Evolutionary conservation across 2,797 vertebrate genomes (phyloP).

Genomic region (Bradypodion ventrale): DNA sequence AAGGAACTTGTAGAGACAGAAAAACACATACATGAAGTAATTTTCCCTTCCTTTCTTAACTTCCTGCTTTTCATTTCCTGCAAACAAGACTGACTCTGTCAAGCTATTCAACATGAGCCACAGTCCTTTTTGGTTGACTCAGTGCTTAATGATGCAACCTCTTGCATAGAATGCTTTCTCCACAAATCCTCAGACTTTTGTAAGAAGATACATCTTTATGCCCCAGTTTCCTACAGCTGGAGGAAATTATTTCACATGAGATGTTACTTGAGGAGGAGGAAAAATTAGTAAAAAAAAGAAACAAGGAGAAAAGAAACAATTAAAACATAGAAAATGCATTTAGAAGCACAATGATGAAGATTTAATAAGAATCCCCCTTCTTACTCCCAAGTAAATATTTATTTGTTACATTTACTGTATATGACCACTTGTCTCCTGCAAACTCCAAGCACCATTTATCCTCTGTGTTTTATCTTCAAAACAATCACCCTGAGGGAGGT

Average conservation of each 20-base stretch:
- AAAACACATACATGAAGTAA: not conserved
- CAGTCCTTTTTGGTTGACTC: not conserved
- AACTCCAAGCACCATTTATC: not conserved
- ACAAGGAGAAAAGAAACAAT: too few species aligned
- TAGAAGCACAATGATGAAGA: too few species aligned
- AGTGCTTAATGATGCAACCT: not conserved
- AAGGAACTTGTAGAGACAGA: not conserved
- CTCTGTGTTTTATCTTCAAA: not conserved
- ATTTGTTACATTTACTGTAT: not conserved
- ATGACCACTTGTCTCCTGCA: not conserved
- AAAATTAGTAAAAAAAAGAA: not conserved
- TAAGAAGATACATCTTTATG: not conserved
- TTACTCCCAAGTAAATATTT: not conserved
- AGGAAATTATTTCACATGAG: not conserved
- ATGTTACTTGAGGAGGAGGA: too few species aligned
- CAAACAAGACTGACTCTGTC: not conserved
- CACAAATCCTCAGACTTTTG: not conserved
- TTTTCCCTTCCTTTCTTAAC: not conserved
- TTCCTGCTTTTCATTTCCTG: slow-evolving; percentile 8
- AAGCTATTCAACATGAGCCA: not conserved
- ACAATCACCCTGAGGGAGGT: too few species aligned
- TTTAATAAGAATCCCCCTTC: too few species aligned
- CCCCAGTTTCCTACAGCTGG: not conserved
- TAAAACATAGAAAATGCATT: too few species aligned
- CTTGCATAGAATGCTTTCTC: not conserved